Evolutionary conservation across 2,113 vertebrate species (phyloP).

Genomic region (Sceloporus tristichus): DNA sequence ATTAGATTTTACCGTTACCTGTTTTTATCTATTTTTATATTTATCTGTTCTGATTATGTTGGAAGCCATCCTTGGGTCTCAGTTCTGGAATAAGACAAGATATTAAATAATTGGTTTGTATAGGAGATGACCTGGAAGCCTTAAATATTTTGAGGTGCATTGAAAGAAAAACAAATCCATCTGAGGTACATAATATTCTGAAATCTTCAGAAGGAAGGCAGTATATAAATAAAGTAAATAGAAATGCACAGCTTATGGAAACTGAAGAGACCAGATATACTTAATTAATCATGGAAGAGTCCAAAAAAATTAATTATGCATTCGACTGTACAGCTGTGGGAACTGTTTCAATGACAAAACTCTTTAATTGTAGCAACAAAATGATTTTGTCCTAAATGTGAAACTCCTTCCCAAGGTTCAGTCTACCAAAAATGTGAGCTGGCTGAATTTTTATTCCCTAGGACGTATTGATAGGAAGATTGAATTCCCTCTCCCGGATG

Average conservation of each 20-base stretch:
- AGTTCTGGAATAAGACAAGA: too few species aligned
- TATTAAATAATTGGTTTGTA: too few species aligned
- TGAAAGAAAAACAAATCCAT: neutral
- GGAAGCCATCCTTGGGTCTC: too few species aligned
- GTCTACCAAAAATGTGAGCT: neutral
- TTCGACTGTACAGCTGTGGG: neutral
- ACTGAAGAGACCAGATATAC: neutral
- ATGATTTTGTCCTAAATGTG: neutral
- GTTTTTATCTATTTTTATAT: too few species aligned
- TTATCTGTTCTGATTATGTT: too few species aligned
- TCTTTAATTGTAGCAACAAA: neutral
- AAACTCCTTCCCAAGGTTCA: neutral
- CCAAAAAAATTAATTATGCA: neutral
- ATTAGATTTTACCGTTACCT: too few species aligned
- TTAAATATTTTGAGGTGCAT: neutral
- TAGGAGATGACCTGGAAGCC: neutral
- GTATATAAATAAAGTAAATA: too few species aligned
- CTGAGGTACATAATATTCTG: neutral
- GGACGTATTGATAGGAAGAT: slow-evolving; percentile 97
- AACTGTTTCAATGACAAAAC: neutral
- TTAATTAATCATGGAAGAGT: neutral
- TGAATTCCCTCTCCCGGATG: slow-evolving; percentile 96
- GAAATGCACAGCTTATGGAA: neutral
- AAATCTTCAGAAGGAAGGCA: too few species aligned
- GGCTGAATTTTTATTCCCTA: slow-evolving; percentile 58